These are phyloP conservation scores for Gila orcuttii DNA, from an alignment of 2,113 vertebrate genomes.

Conservation along the genomic window DNA sequence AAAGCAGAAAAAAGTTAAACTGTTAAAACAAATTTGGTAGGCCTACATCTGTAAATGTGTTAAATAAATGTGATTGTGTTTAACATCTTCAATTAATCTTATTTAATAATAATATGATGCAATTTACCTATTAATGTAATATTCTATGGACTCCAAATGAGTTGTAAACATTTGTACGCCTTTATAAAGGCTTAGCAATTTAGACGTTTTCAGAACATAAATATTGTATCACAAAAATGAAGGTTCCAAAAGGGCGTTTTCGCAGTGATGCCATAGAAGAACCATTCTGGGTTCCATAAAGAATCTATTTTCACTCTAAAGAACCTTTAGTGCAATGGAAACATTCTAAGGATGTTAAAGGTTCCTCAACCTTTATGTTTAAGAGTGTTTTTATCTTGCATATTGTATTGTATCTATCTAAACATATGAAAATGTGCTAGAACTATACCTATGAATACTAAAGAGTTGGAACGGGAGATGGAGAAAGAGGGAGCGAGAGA, in stretches of 20 bases:
- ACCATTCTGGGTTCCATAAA: too few relatives aligned
- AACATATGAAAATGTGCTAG: not conserved
- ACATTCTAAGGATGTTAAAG: too few relatives aligned
- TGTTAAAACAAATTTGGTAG: not conserved
- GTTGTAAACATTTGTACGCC: not conserved
- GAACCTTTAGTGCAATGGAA: too few relatives aligned
- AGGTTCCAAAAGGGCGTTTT: too few relatives aligned
- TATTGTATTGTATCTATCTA: not conserved
- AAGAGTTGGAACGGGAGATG: not conserved
- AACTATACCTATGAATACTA: not conserved
- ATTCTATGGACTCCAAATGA: not conserved
- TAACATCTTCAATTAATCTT: not conserved
- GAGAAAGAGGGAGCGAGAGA: constrained; percentile 24
- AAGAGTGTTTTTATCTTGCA: too few relatives aligned
- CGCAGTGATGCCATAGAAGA: too few relatives aligned
- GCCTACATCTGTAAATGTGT: not conserved
- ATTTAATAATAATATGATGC: not conserved
- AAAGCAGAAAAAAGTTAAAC: not conserved
- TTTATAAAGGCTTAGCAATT: not conserved
- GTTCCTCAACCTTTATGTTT: too few relatives aligned
- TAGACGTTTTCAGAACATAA: not conserved
- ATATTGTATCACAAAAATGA: too few relatives aligned
- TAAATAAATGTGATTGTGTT: not conserved
- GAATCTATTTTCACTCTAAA: too few relatives aligned
- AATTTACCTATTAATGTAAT: not conserved